phyloP scores from a whole-genome alignment of 1,140 invertebrate species.

The Hydropsyche tenuis region DNA sequence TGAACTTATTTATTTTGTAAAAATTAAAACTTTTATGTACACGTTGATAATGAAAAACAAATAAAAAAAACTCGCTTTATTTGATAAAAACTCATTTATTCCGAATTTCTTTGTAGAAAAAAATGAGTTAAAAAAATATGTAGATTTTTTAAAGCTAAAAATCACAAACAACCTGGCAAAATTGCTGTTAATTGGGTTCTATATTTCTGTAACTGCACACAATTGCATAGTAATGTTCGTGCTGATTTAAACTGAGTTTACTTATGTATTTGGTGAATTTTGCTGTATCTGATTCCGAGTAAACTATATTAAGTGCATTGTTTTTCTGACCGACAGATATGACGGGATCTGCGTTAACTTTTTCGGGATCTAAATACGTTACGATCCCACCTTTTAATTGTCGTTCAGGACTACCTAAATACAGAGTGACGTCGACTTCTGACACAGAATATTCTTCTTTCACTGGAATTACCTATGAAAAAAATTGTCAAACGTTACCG shows the following conservation, averaged over 20 bases:
- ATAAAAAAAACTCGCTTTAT: too few relatives aligned
- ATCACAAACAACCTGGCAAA: too few relatives aligned
- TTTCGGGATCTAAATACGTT: slow-evolving; percentile 63
- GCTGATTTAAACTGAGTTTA: slow-evolving; percentile 56
- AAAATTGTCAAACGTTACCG: slow-evolving; percentile 3
- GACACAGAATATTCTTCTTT: slow-evolving; percentile 59
- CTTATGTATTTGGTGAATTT: slow-evolving; percentile 71
- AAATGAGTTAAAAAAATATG: too few relatives aligned
- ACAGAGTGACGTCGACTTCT: slow-evolving; percentile 66
- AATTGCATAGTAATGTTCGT: slow-evolving; percentile 62
- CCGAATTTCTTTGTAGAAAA: too few relatives aligned
- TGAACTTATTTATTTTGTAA: too few relatives aligned
- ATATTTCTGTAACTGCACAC: slow-evolving; percentile 63
- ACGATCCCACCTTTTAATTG: slow-evolving; percentile 58
- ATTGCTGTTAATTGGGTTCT: background rate
- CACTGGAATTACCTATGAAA: slow-evolving; percentile 57
- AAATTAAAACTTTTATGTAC: too few relatives aligned
- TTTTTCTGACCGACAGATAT: slow-evolving; percentile 65
- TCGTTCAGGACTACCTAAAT: slow-evolving; percentile 61
- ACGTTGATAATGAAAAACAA: too few relatives aligned
- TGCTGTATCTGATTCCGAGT: slow-evolving; percentile 67
- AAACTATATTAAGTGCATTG: slow-evolving; percentile 74
- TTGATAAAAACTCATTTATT: too few relatives aligned
- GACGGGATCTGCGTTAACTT: slow-evolving; percentile 52
- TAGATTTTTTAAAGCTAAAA: too few relatives aligned